Percentiles rank a stretch among this genome's conserved stretches.
phyloP scores from a whole-genome alignment of 2,888 invertebrate genomes.

The Tiliacea citrago region DNA sequence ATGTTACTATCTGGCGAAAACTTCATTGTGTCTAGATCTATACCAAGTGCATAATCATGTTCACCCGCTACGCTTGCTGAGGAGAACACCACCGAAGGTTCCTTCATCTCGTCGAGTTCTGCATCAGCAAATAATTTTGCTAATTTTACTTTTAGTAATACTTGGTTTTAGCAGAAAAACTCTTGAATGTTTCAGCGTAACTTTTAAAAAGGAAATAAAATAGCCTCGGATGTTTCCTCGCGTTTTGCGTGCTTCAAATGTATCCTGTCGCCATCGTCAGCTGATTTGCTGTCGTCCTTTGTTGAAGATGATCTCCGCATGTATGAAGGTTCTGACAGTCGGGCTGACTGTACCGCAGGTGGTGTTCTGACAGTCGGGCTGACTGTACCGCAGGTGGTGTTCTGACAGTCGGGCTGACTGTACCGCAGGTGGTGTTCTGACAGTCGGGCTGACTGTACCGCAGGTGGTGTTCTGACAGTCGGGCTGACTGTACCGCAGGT shows the following conservation, averaged over 20 bases:
- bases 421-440: neutral
- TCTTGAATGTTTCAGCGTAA: constrained; percentile 48
- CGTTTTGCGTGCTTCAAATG: neutral
- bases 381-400: neutral
- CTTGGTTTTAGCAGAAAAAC: constrained; percentile 37
- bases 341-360: neutral
- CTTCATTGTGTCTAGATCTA: constrained; percentile 9
- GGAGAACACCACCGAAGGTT: constrained; percentile 6
- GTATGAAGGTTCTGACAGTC: neutral
- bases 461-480: neutral
- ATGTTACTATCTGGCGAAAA: constrained; percentile 17
- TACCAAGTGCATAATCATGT: neutral
- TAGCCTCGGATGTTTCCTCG: neutral
- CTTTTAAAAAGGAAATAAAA: constrained; percentile 51
- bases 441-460: neutral
- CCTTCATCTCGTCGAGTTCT: constrained; percentile 36
- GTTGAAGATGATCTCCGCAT: constrained; percentile 5
- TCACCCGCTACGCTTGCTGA: neutral
- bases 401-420: neutral
- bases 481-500: neutral
- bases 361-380: neutral
- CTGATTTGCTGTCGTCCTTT: constrained; percentile 1
- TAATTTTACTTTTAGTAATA: constrained; percentile 37
- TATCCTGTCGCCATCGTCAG: constrained; percentile 5
- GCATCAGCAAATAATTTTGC: constrained; percentile 51